A percentile compares a stretch with the other conserved stretches of the same genome.
Evolutionary conservation across 1,140 invertebrate genomes (phyloP).

Genomic region (Maconellicoccus hirsutus): DNA sequence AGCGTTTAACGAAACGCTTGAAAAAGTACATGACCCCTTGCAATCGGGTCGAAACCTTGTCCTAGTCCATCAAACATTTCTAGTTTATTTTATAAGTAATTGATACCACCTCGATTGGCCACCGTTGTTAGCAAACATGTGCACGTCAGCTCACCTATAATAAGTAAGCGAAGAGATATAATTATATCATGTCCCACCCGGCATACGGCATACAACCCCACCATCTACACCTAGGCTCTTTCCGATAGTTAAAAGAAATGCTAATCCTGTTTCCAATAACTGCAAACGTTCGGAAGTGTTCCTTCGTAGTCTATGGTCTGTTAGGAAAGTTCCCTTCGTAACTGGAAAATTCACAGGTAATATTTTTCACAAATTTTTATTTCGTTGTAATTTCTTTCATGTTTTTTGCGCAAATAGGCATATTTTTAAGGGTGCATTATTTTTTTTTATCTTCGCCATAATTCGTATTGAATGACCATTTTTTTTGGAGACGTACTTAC

Average conservation of each 20-base stretch:
- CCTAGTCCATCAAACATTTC: slow-evolving; percentile 13
- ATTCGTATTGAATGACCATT: too few species aligned
- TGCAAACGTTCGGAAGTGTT: slow-evolving; percentile 11
- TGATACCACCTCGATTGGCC: slow-evolving; percentile 9
- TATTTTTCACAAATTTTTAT: not conserved
- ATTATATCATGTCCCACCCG: slow-evolving; percentile 16
- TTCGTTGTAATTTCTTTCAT: too few species aligned
- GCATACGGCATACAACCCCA: slow-evolving; percentile 6
- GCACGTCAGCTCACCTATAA: not conserved
- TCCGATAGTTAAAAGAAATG: slow-evolving; percentile 19
- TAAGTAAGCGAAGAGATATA: slow-evolving; percentile 1
- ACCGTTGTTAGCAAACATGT: slow-evolving; percentile 9
- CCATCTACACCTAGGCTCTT: not conserved
- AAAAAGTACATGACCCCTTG: not conserved
- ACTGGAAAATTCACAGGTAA: not conserved
- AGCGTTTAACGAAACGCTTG: not conserved
- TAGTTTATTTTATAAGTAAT: slow-evolving; percentile 11
- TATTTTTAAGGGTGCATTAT: too few species aligned
- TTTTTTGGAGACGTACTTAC: too few species aligned
- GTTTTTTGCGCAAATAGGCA: too few species aligned
- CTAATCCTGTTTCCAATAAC: slow-evolving; percentile 15
- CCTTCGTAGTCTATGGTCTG: not conserved
- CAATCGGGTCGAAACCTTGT: slow-evolving; percentile 17
- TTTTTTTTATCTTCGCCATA: too few species aligned
- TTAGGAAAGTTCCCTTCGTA: not conserved